phyloP scores from a whole-genome alignment of 2,888 invertebrate genomes.

The Hartigia nigra region DNA sequence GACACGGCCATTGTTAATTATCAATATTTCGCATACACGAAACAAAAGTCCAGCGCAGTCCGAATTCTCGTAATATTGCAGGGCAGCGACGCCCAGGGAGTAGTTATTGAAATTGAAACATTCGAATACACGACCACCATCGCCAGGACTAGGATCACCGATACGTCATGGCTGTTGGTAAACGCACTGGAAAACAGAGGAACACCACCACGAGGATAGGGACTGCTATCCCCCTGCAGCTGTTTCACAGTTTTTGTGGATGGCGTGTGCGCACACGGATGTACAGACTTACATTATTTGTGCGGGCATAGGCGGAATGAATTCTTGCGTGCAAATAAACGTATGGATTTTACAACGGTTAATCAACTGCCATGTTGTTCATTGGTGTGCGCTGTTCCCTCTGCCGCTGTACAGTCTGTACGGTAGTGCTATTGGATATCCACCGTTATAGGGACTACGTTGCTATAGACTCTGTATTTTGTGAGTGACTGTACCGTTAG shows the following conservation, averaged over 20 bases:
- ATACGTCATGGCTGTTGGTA: not conserved
- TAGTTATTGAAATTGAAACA: slow-evolving; percentile 68
- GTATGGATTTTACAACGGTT: slow-evolving; percentile 51
- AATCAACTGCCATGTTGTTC: slow-evolving; percentile 42
- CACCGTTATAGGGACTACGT: not conserved
- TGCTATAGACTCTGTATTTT: not conserved
- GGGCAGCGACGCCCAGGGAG: slow-evolving; percentile 61
- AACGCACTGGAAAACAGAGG: not conserved
- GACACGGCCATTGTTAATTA: slow-evolving; percentile 64
- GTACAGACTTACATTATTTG: slow-evolving; percentile 7
- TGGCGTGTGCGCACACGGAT: slow-evolving; percentile 26
- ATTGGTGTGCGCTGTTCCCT: not conserved
- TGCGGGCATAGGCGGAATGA: slow-evolving; percentile 38
- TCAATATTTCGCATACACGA: slow-evolving; percentile 62
- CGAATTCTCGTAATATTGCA: not conserved
- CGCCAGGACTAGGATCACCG: not conserved
- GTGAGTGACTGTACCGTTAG: not conserved
- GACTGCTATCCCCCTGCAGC: slow-evolving; percentile 16
- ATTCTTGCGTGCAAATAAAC: slow-evolving; percentile 52
- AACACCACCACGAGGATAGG: not conserved
- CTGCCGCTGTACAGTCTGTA: not conserved
- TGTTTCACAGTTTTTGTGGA: slow-evolving; percentile 31
- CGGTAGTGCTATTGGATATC: not conserved
- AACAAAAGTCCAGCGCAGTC: slow-evolving; percentile 50
- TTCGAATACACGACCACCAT: slow-evolving; percentile 47